Conservation (phyloP, 2,888 invertebrate genomes). For the Pyrrhosoma nymphula region DNA sequence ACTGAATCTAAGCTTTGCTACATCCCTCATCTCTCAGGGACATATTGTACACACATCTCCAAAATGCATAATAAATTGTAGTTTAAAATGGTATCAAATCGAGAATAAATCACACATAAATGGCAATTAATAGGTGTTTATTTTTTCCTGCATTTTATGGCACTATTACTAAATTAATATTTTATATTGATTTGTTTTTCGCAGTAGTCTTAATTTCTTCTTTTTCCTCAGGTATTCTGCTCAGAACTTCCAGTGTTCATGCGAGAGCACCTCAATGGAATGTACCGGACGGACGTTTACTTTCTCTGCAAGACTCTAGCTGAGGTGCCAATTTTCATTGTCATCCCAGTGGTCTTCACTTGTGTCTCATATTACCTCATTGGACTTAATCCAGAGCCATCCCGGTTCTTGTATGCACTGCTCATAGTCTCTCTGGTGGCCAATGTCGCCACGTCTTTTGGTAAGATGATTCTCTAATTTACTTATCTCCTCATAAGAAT, state of each 20-base stretch:
- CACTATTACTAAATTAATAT: too few relatives aligned
- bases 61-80: too few relatives aligned
- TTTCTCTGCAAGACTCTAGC: conserved; percentile 94
- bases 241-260: conserved; percentile 93
- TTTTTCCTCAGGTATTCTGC: conserved; percentile 87
- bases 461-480: conserved; percentile 78
- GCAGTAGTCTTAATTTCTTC: not conserved
- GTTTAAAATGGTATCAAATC: too few relatives aligned
- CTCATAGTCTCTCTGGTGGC: conserved; percentile 90
- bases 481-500: not conserved
- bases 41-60: too few relatives aligned
- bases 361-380: conserved; percentile 93
- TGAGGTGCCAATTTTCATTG: conserved; percentile 91
- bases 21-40: too few relatives aligned
- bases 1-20: too few relatives aligned
- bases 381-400: conserved; percentile 86
- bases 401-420: conserved; percentile 84
- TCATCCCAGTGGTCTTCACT: conserved; percentile 91
- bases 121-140: too few relatives aligned
- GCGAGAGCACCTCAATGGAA: conserved; percentile 92
- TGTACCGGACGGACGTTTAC: conserved; percentile 95
- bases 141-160: too few relatives aligned
- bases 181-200: too few relatives aligned
- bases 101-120: too few relatives aligned
- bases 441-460: conserved; percentile 93